phyloP scores from a whole-genome alignment of 2,888 invertebrate species.

The Syrista parreyssii region DNA sequence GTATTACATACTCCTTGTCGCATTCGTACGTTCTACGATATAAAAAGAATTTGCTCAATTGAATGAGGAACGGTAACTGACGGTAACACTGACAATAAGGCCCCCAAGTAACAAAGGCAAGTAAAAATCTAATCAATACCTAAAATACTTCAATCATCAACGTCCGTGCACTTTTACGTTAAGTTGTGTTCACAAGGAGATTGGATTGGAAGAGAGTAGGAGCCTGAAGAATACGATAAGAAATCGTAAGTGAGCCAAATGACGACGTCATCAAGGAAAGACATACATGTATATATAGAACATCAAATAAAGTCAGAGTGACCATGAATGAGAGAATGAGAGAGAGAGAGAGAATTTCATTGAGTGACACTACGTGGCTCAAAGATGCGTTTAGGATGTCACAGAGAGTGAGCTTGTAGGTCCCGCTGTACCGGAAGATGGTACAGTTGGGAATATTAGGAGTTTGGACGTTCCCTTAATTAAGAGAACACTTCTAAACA shows the following conservation, averaged over 20 bases:
- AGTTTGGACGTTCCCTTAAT: not conserved
- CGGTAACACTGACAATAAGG: not conserved
- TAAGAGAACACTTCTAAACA: not conserved
- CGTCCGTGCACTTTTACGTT: conserved; percentile 56
- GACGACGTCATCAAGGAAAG: not conserved
- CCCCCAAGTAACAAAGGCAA: not conserved
- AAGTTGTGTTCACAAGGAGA: not conserved
- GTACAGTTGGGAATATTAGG: not conserved
- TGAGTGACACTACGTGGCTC: not conserved
- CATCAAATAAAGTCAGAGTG: not conserved
- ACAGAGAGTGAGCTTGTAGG: not conserved
- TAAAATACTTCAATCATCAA: not conserved
- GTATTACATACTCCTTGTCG: not conserved
- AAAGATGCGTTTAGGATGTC: not conserved
- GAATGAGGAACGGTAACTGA: not conserved
- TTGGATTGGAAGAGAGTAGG: not conserved
- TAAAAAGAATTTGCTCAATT: not conserved
- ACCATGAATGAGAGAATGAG: not conserved
- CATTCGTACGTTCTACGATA: not conserved
- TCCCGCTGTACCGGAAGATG: not conserved
- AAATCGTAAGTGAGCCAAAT: not conserved
- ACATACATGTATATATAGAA: not conserved
- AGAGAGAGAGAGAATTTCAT: not conserved
- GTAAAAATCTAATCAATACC: not conserved
- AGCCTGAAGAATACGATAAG: not conserved